Base-by-base conservation (phyloP, 1,140 invertebrate species). In the Lepeophtheirus salmonis region DNA sequence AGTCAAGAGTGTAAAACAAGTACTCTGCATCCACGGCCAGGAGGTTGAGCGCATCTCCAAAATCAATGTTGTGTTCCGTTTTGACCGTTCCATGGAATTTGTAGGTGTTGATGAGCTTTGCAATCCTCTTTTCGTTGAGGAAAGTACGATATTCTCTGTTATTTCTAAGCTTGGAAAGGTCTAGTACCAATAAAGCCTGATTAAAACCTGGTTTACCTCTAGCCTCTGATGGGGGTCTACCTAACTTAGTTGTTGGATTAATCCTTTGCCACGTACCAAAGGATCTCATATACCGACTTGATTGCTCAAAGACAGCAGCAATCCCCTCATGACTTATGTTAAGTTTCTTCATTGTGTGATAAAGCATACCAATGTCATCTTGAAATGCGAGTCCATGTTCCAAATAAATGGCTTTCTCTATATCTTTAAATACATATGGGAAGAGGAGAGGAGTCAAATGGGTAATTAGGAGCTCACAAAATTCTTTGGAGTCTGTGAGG, bases 131-230 rank as follows among this genome's bases (percentile, higher is more conserved):
- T 10, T 66, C 50, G 50, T 65, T 58, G 1, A 65, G 41, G 49
- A 56, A 65, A 13, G 61, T 54, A 3, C 57, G 16, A 18, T 61
- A 56, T 22, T 49, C 13, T 12, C 22, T 56, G 17, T 60, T 61
- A 21, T 55, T 25, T 26, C 64, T 55, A 54, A 65, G 65, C 23
- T 63, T 61, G 14, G 60, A 14, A 13, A 65, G 60, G 49, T 65
- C 54, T 6, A 65, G 24, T 6, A 65, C 56, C 17, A 65, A 52
- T 14, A 65, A 50, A 16, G 30, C 49, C 1, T 56, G 26, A 60
- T 65, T 63, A 30, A 65, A 65, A 6, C 64, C 64, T 16, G 64
- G 64, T 23, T 54, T 64, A 55, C 63, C 63, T n/a, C 30, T 41
- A 10, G 30, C 30, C 6, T 41, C 6, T 6, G 30, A 41, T 18